A percentile compares a stretch with the other conserved stretches of the same genome.
These are phyloP conservation scores for Agrochola circellaris DNA, from an alignment of 2,888 invertebrate species.

Conservation along the genomic window DNA sequence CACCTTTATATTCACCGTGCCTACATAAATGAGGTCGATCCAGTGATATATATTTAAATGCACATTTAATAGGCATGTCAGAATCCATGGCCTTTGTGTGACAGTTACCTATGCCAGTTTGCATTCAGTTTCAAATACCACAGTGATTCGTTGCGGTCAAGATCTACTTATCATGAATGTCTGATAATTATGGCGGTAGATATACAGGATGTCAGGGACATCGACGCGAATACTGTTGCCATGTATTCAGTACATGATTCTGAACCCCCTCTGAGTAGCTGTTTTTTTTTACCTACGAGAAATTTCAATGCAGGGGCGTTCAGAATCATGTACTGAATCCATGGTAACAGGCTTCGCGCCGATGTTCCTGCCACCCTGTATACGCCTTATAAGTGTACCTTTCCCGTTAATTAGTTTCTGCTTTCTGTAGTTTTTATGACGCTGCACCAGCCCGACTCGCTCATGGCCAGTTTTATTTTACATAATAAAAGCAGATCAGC, in stretches of 20 bases:
- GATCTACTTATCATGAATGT: constrained; percentile 1
- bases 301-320: too few relatives aligned
- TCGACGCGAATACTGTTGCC: too few relatives aligned
- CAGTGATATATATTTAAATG: constrained; percentile 31
- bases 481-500: not conserved
- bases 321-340: too few relatives aligned
- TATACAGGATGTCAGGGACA: too few relatives aligned
- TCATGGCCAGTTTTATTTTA: not conserved
- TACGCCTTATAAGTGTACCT: not conserved
- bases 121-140: constrained; percentile 1
- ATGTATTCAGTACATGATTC: too few relatives aligned
- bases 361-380: too few relatives aligned
- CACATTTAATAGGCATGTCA: constrained; percentile 11
- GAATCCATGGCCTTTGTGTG: not conserved
- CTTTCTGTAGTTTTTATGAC: not conserved
- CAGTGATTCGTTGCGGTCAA: constrained; percentile 5
- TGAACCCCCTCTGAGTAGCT: too few relatives aligned
- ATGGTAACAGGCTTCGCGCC: too few relatives aligned
- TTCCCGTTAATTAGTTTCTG: not conserved
- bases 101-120: not conserved
- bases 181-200: not conserved
- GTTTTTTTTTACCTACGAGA: too few relatives aligned
- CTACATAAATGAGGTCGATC: constrained; percentile 13
- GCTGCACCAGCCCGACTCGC: not conserved
- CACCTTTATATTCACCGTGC: not conserved